A percentile compares a stretch with the other conserved stretches of the same genome.
These are phyloP conservation scores for Gastracanthus pulcherrimus DNA, from an alignment of 2,888 invertebrate genomes.

Conservation along the genomic window DNA sequence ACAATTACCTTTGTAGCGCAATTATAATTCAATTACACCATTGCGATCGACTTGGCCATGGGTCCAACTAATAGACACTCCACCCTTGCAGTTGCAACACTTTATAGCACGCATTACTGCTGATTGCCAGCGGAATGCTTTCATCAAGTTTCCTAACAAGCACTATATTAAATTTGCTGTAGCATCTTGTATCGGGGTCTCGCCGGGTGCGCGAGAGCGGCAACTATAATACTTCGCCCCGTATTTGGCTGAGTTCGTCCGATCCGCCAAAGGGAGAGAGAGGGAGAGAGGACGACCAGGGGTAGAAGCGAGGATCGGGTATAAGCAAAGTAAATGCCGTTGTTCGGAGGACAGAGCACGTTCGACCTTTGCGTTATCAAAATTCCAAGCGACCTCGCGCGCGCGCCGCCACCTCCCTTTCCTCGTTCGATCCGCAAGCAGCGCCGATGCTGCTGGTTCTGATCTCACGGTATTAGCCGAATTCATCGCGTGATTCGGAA, in stretches of 20 bases:
- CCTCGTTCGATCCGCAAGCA: not conserved
- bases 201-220: not conserved
- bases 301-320: not conserved
- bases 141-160: no score
- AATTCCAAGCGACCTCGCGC: constrained; percentile 62
- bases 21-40: no score
- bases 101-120: no score
- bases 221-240: not conserved
- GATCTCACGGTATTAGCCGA: constrained; percentile 19
- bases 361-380: constrained; percentile 65
- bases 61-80: no score
- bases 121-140: no score
- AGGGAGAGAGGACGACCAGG: not conserved
- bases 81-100: no score
- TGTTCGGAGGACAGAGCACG: constrained; percentile 63
- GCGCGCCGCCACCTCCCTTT: not conserved
- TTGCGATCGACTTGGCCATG: no score
- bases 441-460: not conserved
- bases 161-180: no score
- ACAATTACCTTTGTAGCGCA: no score
- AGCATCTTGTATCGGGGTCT: not conserved
- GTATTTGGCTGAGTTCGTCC: not conserved
- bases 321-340: constrained; percentile 46
- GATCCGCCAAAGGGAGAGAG: not conserved
- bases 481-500: constrained; percentile 32